Conservation (phyloP, 2,797 vertebrate genomes). For the Macropodus opercularis region DNA sequence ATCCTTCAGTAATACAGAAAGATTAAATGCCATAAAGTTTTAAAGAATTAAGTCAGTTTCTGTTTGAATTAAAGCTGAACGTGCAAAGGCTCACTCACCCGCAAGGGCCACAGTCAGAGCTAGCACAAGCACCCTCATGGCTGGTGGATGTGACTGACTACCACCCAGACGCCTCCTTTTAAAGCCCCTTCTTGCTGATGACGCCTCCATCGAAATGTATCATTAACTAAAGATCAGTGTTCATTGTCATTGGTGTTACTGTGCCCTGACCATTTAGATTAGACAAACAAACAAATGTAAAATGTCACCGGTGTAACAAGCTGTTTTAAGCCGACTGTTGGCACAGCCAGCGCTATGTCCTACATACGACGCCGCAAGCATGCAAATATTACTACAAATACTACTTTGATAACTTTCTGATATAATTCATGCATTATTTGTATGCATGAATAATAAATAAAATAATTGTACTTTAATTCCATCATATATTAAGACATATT, state of each 20-base stretch:
- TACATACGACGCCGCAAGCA: constrained; percentile 10
- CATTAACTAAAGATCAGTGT: constrained; percentile 59
- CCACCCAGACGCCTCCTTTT: constrained; percentile 48
- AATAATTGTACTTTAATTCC: too few relatives aligned
- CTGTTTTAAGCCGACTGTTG: constrained; percentile 50
- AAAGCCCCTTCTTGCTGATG: constrained; percentile 40
- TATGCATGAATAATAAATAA: too few relatives aligned
- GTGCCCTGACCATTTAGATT: constrained; percentile 39
- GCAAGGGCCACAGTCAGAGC: constrained; percentile 71
- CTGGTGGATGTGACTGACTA: constrained; percentile 40
- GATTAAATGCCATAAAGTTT: too few relatives aligned
- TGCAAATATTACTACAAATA: too few relatives aligned
- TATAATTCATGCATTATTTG: too few relatives aligned
- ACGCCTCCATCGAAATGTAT: constrained; percentile 43
- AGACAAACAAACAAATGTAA: constrained; percentile 34
- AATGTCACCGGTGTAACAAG: constrained; percentile 43
- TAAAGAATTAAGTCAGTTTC: too few relatives aligned
- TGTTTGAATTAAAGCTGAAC: too few relatives aligned
- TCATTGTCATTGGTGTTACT: constrained; percentile 38
- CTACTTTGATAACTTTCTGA: too few relatives aligned
- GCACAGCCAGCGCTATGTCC: constrained; percentile 7
- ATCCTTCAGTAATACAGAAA: too few relatives aligned
- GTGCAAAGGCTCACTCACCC: constrained; percentile 66
- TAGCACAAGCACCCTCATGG: constrained; percentile 76
- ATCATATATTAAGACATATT: too few relatives aligned